Conservation (phyloP, 2,888 invertebrate genomes). For the Drosophila mimica region DNA sequence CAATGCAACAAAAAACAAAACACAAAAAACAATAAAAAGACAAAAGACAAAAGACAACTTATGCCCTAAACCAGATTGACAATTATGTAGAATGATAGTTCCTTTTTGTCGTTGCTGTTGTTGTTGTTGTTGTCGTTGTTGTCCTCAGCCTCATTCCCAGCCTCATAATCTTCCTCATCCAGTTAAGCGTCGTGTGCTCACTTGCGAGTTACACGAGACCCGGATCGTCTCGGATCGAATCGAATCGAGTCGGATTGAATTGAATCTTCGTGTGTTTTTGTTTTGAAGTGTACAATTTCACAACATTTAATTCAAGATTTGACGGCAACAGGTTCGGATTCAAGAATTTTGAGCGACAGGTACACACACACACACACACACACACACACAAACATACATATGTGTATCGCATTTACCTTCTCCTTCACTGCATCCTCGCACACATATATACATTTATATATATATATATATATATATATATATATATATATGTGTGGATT, state of each 20-base stretch:
- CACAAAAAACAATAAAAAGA: constrained; percentile 1
- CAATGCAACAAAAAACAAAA: constrained; percentile 38
- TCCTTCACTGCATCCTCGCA: constrained; percentile 1
- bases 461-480: not conserved
- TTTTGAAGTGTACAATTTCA: constrained; percentile 82
- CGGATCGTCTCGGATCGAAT: constrained; percentile 4
- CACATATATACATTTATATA: not conserved
- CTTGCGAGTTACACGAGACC: constrained; percentile 43
- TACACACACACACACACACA: constrained; percentile 41
- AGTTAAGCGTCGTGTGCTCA: constrained; percentile 26
- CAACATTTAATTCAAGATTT: constrained; percentile 80
- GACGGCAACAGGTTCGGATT: constrained; percentile 63
- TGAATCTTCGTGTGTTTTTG: constrained; percentile 44
- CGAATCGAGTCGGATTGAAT: not conserved
- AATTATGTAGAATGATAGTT: constrained; percentile 82
- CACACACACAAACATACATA: not conserved
- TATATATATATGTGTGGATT: constrained; percentile 8
- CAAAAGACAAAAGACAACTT: constrained; percentile 28
- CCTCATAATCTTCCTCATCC: not conserved
- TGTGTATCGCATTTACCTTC: constrained; percentile 6
- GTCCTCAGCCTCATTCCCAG: constrained; percentile 10
- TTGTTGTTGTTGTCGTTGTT: constrained; percentile 19
- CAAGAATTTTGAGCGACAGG: constrained; percentile 67
- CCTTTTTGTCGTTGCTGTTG: constrained; percentile 54
- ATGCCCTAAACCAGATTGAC: constrained; percentile 63